Evolutionary conservation across 2,113 vertebrate species (phyloP).

Genomic region (Neopipo cinnamomea): DNA sequence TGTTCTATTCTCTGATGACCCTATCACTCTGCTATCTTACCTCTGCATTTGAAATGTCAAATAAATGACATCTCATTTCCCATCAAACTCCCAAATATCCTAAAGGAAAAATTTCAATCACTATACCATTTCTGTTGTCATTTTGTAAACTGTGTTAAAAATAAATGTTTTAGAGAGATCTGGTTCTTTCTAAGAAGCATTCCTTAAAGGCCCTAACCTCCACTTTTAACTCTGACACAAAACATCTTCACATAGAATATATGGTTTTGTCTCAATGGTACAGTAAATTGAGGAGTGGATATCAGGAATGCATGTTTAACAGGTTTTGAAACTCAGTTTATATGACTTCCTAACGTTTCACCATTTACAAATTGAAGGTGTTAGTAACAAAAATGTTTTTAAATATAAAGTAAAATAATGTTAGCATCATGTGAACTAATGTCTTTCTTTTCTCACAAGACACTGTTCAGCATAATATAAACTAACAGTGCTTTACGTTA

Average conservation of each 20-base stretch:
- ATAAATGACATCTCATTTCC: not conserved
- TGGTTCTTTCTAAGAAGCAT: not conserved
- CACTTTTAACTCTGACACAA: not conserved
- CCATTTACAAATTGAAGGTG: not conserved
- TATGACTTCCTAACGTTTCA: not conserved
- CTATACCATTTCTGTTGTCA: not conserved
- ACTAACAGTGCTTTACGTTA: not conserved
- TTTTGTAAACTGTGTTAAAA: not conserved
- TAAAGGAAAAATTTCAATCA: not conserved
- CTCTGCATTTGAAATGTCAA: not conserved
- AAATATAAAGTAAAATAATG: not conserved
- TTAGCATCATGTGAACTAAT: not conserved
- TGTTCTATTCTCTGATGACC: not conserved
- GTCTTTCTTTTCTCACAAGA: not conserved
- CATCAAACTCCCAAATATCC: not conserved
- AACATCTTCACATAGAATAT: not conserved
- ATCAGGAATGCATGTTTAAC: not conserved
- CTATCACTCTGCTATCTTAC: not conserved
- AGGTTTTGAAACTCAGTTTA: not conserved
- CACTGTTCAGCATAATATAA: not conserved
- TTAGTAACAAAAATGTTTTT: not conserved
- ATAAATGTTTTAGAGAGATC: not conserved
- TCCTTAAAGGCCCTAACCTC: not conserved
- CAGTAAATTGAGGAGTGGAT: not conserved
- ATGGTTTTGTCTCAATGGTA: not conserved